These are phyloP conservation scores for Xerus inauris DNA, from an alignment of 2,113 vertebrate genomes.

Conservation along the genomic window DNA sequence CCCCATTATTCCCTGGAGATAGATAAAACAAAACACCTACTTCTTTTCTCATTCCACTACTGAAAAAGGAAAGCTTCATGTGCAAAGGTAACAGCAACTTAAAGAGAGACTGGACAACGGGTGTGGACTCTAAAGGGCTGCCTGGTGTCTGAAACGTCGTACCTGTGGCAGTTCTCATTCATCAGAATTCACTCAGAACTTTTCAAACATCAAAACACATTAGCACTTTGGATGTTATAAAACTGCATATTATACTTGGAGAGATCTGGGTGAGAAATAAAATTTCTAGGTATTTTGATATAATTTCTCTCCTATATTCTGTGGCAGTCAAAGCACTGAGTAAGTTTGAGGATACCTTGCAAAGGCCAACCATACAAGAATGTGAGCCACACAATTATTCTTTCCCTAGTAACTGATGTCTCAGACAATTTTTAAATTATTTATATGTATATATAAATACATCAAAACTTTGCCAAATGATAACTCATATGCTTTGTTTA, in stretches of 20 bases:
- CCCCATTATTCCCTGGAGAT: neutral
- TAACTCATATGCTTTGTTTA: conserved; percentile 27
- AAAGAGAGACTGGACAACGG: neutral
- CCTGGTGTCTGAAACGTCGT: neutral
- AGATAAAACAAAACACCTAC: neutral
- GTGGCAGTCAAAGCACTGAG: neutral
- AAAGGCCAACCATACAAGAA: neutral
- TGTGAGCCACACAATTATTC: neutral
- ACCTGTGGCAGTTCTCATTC: neutral
- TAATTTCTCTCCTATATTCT: neutral
- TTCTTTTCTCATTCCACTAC: neutral
- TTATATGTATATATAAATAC: neutral
- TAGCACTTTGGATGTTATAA: neutral
- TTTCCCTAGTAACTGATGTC: neutral
- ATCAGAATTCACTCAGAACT: neutral
- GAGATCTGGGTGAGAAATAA: neutral
- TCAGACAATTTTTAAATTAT: conserved; percentile 30
- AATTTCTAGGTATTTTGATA: conserved; percentile 15
- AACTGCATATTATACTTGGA: neutral
- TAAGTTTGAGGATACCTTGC: neutral
- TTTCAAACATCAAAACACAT: neutral
- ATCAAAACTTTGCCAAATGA: conserved; percentile 1
- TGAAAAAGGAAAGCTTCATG: neutral
- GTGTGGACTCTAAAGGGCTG: neutral
- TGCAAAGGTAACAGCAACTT: neutral